These are phyloP conservation scores for Calephelis virginiensis DNA, from an alignment of 1,140 invertebrate species.

Conservation along the genomic window DNA sequence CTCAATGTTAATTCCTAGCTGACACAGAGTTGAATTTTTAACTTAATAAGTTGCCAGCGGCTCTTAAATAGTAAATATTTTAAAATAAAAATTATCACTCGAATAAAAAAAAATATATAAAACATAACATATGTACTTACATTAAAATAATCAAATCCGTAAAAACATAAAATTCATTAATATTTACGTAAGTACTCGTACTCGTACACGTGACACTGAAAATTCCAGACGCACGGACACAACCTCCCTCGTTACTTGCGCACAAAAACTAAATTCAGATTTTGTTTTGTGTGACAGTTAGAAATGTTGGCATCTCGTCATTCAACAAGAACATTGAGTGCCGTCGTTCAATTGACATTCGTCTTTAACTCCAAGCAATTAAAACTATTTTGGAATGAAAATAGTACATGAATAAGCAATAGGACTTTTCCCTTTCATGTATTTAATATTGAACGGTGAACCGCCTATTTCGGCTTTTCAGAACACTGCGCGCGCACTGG, in stretches of 20 bases:
- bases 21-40: too few relatives aligned
- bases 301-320: slow-evolving; percentile 7
- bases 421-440: slow-evolving; percentile 42
- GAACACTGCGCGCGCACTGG: slow-evolving; percentile 48
- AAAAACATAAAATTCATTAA: background rate
- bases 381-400: background rate
- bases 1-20: too few relatives aligned
- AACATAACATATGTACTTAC: background rate
- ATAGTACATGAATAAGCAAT: slow-evolving; percentile 38
- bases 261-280: slow-evolving; percentile 51
- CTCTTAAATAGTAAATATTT: too few relatives aligned
- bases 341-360: background rate
- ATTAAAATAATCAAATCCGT: background rate
- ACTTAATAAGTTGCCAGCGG: too few relatives aligned
- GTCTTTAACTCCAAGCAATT: background rate
- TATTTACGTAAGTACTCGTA: slow-evolving; percentile 44
- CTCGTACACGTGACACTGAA: slow-evolving; percentile 58
- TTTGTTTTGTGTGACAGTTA: background rate
- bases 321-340: background rate
- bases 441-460: slow-evolving; percentile 58
- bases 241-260: slow-evolving; percentile 39
- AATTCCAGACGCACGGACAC: slow-evolving; percentile 43
- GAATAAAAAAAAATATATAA: too few relatives aligned
- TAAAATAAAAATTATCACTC: too few relatives aligned
- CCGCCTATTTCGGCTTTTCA: slow-evolving; percentile 42